Percentiles rank a stretch among this genome's conserved stretches.
These are phyloP conservation scores for Sylvilagus floridanus DNA, from an alignment of 2,797 vertebrate species.

Conservation along the genomic window DNA sequence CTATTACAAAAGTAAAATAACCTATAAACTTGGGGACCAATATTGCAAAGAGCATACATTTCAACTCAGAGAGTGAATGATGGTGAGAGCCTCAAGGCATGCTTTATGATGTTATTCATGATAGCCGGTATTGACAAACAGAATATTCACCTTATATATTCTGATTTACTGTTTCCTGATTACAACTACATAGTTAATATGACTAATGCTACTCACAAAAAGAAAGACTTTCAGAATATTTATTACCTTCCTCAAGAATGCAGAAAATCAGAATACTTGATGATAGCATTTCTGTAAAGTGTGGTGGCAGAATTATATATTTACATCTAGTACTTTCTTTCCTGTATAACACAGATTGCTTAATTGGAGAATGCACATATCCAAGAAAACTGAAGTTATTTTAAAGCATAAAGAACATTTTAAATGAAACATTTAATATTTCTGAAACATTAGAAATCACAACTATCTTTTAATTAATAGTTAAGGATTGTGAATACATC, in stretches of 20 bases:
- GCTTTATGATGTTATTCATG: background rate
- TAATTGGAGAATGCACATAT: conserved; percentile 61
- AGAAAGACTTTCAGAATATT: conserved; percentile 25
- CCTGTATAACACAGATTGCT: conserved; percentile 63
- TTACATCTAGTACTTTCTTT: conserved; percentile 50
- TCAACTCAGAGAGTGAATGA: conserved; percentile 4
- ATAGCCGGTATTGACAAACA: background rate
- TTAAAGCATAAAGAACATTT: conserved; percentile 72
- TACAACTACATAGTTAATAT: conserved; percentile 24
- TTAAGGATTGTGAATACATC: conserved; percentile 44
- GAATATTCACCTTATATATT: background rate
- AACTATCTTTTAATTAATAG: conserved; percentile 20
- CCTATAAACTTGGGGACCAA: background rate
- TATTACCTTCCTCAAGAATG: conserved; percentile 54
- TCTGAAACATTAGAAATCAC: conserved; percentile 35
- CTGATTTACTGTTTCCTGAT: conserved; percentile 30
- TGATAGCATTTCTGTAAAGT: conserved; percentile 63
- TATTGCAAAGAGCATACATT: background rate
- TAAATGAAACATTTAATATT: conserved; percentile 56
- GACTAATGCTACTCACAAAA: background rate
- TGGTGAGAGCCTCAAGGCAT: background rate
- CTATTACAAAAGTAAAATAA: conserved; percentile 16
- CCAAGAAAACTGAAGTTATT: conserved; percentile 76
- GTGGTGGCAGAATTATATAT: conserved; percentile 33
- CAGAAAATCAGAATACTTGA: conserved; percentile 60